phyloP scores from a whole-genome alignment of 2,113 vertebrate genomes.

The Bambusicola thoracicus region DNA sequence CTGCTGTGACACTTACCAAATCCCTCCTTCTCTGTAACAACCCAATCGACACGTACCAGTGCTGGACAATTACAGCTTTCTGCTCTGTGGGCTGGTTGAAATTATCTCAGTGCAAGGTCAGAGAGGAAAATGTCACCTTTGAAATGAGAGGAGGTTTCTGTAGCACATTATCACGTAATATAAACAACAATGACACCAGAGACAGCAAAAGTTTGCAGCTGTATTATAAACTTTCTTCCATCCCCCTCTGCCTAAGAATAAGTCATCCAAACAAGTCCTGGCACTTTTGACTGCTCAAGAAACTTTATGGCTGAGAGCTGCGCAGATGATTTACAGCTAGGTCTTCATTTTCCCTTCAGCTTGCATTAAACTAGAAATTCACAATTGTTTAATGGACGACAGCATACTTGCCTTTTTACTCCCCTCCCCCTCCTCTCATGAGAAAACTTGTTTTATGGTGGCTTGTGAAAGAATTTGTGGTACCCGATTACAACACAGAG shows the following conservation, averaged over 20 bases:
- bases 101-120: background rate
- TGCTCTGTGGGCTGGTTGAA: background rate
- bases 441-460: constrained; percentile 68
- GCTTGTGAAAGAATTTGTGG: constrained; percentile 70
- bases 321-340: constrained; percentile 38
- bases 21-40: background rate
- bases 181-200: constrained; percentile 38
- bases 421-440: background rate
- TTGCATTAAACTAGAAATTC: background rate
- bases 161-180: background rate
- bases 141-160: constrained; percentile 15
- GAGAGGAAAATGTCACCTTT: background rate
- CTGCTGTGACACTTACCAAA: background rate
- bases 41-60: accelerated
- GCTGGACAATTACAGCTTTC: background rate
- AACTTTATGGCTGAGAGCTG: constrained; percentile 47
- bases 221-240: constrained; percentile 49
- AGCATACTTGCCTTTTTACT: accelerated
- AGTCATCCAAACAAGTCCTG: constrained; percentile 61
- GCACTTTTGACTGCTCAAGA: constrained; percentile 36
- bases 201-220: constrained; percentile 58
- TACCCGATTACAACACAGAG: constrained; percentile 61
- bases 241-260: constrained; percentile 11
- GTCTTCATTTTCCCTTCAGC: background rate
- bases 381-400: background rate